Percentiles rank a stretch among this genome's conserved stretches.
These are phyloP conservation scores for Lasius fuliginosus DNA, from an alignment of 2,888 invertebrate genomes.

Conservation along the genomic window DNA sequence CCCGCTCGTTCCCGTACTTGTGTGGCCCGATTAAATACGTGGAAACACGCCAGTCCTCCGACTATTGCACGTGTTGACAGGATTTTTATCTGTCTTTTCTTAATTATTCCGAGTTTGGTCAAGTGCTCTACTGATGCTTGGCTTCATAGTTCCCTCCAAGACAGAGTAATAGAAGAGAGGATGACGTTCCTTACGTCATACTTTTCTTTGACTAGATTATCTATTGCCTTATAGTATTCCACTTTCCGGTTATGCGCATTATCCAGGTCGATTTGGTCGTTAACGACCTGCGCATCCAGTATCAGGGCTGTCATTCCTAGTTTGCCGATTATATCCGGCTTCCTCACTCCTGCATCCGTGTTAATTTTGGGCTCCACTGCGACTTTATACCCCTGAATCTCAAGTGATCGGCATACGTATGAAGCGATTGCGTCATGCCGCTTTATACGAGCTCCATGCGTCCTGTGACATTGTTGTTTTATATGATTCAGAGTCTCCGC, in stretches of 20 bases:
- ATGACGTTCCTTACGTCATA: not conserved
- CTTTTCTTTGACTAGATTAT: not conserved
- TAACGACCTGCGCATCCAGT: not conserved
- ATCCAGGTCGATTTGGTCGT: not conserved
- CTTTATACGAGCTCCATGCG: slow-evolving; percentile 78
- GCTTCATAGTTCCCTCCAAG: not conserved
- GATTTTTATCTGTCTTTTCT: not conserved
- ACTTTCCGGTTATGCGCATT: not conserved
- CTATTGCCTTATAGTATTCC: not conserved
- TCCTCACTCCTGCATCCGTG: too few species aligned
- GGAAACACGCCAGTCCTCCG: not conserved
- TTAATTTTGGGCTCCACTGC: too few species aligned
- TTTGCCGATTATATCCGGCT: too few species aligned
- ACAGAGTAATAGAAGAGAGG: not conserved
- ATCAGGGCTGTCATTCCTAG: not conserved
- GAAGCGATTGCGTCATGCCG: slow-evolving; percentile 76
- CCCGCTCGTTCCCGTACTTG: not conserved
- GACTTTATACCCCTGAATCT: too few species aligned
- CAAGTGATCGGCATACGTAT: not conserved
- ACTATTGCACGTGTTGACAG: not conserved
- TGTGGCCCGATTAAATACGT: not conserved
- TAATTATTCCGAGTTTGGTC: not conserved
- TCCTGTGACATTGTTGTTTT: slow-evolving; percentile 78
- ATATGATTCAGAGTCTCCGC: slow-evolving; percentile 79
- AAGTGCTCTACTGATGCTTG: not conserved